phyloP scores from a whole-genome alignment of 2,797 vertebrate genomes.

The Botia kubotai region DNA sequence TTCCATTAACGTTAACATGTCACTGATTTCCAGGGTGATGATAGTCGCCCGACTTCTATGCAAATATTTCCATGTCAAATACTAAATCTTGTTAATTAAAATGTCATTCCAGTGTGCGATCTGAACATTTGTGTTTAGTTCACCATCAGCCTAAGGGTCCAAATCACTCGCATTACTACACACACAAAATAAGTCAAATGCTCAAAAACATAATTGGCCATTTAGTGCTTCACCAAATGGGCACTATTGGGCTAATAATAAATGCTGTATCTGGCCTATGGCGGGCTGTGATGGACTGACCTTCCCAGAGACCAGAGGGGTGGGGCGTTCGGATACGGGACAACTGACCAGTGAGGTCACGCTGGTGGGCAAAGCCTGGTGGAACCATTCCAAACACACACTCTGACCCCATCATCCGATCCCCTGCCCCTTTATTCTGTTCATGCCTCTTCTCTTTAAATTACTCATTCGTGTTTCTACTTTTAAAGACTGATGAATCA shows the following conservation, averaged over 20 bases:
- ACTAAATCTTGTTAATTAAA: conserved; percentile 35
- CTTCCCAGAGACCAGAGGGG: conserved; percentile 59
- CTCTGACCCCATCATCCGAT: conserved; percentile 32
- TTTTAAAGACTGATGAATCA: conserved; percentile 67
- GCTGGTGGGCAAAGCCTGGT: conserved; percentile 46
- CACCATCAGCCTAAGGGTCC: conserved; percentile 6
- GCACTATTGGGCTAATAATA: conserved; percentile 60
- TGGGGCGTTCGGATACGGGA: conserved; percentile 40
- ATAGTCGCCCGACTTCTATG: neutral
- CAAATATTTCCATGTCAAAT: conserved; percentile 27
- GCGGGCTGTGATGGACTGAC: conserved; percentile 54
- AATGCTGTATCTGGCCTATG: conserved; percentile 58
- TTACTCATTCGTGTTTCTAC: conserved; percentile 58
- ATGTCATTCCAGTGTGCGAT: conserved; percentile 43
- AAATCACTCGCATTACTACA: conserved; percentile 36
- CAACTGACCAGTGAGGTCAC: conserved; percentile 46
- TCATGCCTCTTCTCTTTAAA: conserved; percentile 35
- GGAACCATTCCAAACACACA: conserved; percentile 53
- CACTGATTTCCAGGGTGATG: neutral
- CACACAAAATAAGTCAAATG: conserved; percentile 51
- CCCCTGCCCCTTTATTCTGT: conserved; percentile 26
- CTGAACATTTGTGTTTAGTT: conserved; percentile 22
- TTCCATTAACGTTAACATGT: neutral
- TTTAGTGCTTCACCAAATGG: conserved; percentile 62
- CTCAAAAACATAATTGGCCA: conserved; percentile 51